Evolutionary conservation across 2,888 invertebrate genomes (phyloP), one percentile per base, ranked within the genome.

Genomic region (Lepidonotus clava): DNA sequence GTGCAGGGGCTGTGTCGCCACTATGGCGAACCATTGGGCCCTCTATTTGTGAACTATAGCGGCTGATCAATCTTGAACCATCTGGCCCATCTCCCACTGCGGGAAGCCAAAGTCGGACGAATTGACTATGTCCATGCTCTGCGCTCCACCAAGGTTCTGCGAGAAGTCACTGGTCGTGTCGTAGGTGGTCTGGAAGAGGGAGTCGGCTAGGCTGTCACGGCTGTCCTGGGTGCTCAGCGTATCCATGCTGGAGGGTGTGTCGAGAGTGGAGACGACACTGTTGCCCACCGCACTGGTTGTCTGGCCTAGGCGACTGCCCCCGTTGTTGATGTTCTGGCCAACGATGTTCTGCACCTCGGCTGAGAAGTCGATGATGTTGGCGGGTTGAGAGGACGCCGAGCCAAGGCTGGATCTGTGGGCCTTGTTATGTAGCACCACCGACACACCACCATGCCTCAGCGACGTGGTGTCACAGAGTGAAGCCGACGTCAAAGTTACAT

Each of bases 241-340:
- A 36, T 85, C 85, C 80, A 86, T 46, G 34, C 86, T 86, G 56
- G 86, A 86, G 8, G 86, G 80, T 1, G 86, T 86, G 80, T 86
- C 86, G 14, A 86, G 86, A 1, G 38, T 86, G 24, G 86, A 80
- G 28, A 32, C 67, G 6, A 18, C 83, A 28, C 46, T 46, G 28
- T 24, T 66, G 46, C 32, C 46, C 8, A 32, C 24, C 28, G 46
- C 6, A 51, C 51, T 51, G 11, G 11, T 11, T 51, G 11, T 21
- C 21, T 14, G 11, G 14, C 38, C 40, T 4, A 41, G 46, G 24
- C 80, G 46, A 28, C 28, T 41, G 14, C 24, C 28, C 28, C 28
- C 46, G 11, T 46, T 32, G n/a, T 24, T 34, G 0, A 38, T 18
- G 38, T 11, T 21, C 36, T 71, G 71, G 36, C 71, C 71, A 2